These are phyloP conservation scores for Dichetophora obliterata DNA, from an alignment of 2,888 invertebrate genomes.

Conservation along the genomic window DNA sequence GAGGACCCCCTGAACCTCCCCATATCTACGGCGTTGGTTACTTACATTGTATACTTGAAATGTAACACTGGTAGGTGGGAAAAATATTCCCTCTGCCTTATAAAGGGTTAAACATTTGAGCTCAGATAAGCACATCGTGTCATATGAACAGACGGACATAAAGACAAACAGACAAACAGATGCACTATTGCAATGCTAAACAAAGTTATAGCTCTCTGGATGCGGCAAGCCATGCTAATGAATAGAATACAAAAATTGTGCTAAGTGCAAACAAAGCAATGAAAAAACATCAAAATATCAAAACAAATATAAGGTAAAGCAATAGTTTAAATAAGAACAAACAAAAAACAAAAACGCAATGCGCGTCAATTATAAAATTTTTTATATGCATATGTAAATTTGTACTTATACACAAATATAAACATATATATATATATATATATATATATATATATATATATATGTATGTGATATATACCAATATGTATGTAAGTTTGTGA, in stretches of 20 bases:
- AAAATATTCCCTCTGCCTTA: too few species aligned
- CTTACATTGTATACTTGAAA: too few species aligned
- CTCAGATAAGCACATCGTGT: slow-evolving; percentile 50
- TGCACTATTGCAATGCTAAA: slow-evolving; percentile 5
- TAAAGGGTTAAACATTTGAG: slow-evolving; percentile 17
- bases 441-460: neutral
- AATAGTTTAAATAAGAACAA: neutral
- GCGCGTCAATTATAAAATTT: slow-evolving; percentile 27
- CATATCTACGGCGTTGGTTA: too few species aligned
- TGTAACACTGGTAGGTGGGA: too few species aligned
- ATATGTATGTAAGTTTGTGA: neutral
- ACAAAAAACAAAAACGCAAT: neutral
- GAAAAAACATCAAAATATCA: neutral
- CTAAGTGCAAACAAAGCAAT: slow-evolving; percentile 4
- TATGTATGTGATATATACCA: too few species aligned
- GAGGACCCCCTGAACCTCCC: too few species aligned
- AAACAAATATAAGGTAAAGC: neutral
- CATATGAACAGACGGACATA: slow-evolving; percentile 41
- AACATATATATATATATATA: neutral
- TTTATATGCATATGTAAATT: neutral
- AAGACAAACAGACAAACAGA: slow-evolving; percentile 46
- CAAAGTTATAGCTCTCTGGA: neutral
- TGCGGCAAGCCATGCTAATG: neutral
- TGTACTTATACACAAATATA: neutral
- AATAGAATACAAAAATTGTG: slow-evolving; percentile 17